Conservation (phyloP, 2,797 vertebrate genomes). For the Falco novaeseelandiae region DNA sequence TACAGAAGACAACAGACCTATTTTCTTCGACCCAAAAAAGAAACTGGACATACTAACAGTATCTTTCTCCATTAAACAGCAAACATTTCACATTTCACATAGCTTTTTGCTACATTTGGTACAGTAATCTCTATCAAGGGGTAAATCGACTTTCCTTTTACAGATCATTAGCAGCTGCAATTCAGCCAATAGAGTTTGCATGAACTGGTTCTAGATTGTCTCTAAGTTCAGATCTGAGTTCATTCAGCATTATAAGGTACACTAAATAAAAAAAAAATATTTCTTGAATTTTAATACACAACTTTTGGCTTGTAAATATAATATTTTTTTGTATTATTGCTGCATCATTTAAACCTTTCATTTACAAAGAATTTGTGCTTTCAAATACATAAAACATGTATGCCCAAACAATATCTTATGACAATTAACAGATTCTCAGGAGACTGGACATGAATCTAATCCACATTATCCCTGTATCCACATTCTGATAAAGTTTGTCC, state of each 20-base stretch:
- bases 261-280: constrained; percentile 8
- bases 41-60: constrained; percentile 40
- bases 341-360: background rate
- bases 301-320: background rate
- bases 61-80: constrained; percentile 44
- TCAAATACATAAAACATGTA: background rate
- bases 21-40: background rate
- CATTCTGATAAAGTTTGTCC: background rate
- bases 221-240: constrained; percentile 36
- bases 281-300: background rate
- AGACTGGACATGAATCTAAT: background rate
- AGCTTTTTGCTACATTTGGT: constrained; percentile 73
- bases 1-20: background rate
- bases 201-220: constrained; percentile 51
- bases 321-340: background rate
- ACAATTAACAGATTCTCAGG: background rate
- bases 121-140: constrained; percentile 71
- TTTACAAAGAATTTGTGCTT: background rate
- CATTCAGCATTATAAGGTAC: background rate
- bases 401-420: background rate
- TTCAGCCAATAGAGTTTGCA: constrained; percentile 46
- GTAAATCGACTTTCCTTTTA: constrained; percentile 71
- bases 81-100: constrained; percentile 53
- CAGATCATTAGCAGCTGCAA: constrained; percentile 64
- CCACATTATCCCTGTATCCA: background rate